Evolutionary conservation across 2,113 vertebrate genomes (phyloP).

Genomic region (Equus quagga): DNA sequence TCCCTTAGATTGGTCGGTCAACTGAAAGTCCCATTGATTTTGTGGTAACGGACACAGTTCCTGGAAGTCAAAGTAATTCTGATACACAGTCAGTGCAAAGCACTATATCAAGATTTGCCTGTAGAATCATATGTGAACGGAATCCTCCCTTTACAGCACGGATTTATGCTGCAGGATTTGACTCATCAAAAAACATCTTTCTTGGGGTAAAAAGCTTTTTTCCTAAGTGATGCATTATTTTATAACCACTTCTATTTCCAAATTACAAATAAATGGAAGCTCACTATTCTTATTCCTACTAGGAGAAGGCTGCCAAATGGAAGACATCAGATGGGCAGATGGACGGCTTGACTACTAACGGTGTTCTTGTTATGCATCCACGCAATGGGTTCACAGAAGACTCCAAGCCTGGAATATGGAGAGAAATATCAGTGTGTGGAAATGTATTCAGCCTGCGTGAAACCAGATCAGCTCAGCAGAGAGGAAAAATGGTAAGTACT

Average conservation of each 20-base stretch:
- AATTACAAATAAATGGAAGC: slow-evolving; percentile 49
- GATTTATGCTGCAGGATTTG: slow-evolving; percentile 98
- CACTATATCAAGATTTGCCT: slow-evolving; percentile 99
- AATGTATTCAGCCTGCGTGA: slow-evolving; percentile 98
- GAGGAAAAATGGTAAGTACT: slow-evolving; percentile 96
- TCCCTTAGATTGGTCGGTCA: slow-evolving; percentile 95
- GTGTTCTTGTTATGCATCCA: slow-evolving; percentile 99
- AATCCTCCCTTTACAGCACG: slow-evolving; percentile 96
- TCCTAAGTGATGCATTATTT: slow-evolving; percentile 42
- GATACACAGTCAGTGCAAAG: slow-evolving; percentile 98
- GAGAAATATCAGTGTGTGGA: slow-evolving; percentile 98
- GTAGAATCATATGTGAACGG: slow-evolving; percentile 98
- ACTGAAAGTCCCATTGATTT: slow-evolving; percentile 99
- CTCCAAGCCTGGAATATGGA: slow-evolving; percentile 98
- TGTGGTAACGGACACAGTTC: slow-evolving; percentile 98
- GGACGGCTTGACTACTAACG: slow-evolving; percentile 98
- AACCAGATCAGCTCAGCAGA: slow-evolving; percentile 97
- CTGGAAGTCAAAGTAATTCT: slow-evolving; percentile 96
- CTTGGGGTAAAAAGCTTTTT: slow-evolving; percentile 92
- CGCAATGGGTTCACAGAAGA: slow-evolving; percentile 97
- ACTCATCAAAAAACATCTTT: slow-evolving; percentile 99
- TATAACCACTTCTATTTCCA: background rate
- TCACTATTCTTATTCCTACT: slow-evolving; percentile 23
- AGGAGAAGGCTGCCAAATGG: slow-evolving; percentile 99
- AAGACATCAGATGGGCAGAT: slow-evolving; percentile 97